These are phyloP conservation scores for Diploptera punctata DNA, from an alignment of 2,888 invertebrate species.

Conservation along the genomic window DNA sequence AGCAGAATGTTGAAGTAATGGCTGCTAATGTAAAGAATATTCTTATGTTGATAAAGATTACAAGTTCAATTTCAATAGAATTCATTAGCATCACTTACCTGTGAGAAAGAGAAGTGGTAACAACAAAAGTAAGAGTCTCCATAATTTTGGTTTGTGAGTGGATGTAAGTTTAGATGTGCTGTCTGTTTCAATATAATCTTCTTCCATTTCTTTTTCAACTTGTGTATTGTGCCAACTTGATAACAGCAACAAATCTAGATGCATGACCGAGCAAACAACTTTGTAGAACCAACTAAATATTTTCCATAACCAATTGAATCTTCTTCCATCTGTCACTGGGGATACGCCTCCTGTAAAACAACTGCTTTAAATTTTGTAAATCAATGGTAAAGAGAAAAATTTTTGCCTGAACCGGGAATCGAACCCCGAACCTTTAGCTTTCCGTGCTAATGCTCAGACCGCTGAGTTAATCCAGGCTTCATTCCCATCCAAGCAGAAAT, in stretches of 20 bases:
- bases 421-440: no score
- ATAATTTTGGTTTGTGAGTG: not conserved
- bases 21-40: no score
- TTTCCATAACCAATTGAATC: not conserved
- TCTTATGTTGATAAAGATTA: no score
- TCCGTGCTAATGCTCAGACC: no score
- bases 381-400: no score
- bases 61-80: no score
- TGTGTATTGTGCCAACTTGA: not conserved
- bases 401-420: no score
- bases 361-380: no score
- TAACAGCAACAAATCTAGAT: not conserved
- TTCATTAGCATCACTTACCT: slow-evolving; percentile 17
- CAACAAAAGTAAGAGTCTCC: slow-evolving; percentile 3
- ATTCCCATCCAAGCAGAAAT: no score
- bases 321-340: not conserved
- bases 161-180: not conserved
- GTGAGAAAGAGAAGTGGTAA: slow-evolving; percentile 7
- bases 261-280: not conserved
- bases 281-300: not conserved
- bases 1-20: no score
- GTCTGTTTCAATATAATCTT: not conserved
- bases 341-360: not conserved
- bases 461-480: no score
- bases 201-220: not conserved